Evolutionary conservation across 2,797 vertebrate genomes (phyloP).

Genomic region (Sebastes oblongus): DNA sequence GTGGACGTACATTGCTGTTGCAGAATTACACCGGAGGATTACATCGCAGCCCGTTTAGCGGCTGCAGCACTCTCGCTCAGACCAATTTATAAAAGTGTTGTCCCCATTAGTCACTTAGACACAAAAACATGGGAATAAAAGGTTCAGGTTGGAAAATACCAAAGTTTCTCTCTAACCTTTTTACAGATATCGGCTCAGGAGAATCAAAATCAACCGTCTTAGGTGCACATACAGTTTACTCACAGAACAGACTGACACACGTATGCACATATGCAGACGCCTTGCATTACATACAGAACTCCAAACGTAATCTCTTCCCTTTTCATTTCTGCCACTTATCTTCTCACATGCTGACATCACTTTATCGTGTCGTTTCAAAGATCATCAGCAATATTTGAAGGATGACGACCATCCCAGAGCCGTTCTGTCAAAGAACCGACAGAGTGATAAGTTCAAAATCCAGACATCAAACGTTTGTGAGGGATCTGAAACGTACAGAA

Average conservation of each 20-base stretch:
- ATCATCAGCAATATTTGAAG: constrained; percentile 41
- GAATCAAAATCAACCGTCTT: background rate
- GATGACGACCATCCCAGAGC: constrained; percentile 7
- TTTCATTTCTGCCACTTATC: constrained; percentile 6
- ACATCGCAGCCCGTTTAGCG: background rate
- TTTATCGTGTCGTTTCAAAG: constrained; percentile 23
- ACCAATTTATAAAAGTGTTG: background rate
- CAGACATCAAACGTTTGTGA: constrained; percentile 23
- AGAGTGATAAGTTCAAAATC: constrained; percentile 16
- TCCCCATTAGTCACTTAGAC: background rate
- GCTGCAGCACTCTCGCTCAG: background rate
- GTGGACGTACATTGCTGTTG: background rate
- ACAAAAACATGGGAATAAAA: background rate
- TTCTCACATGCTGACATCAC: background rate
- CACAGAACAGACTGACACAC: background rate
- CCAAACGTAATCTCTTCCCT: constrained; percentile 3
- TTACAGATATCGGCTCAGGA: background rate
- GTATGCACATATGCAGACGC: background rate
- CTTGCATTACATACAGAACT: background rate
- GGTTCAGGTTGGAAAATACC: background rate
- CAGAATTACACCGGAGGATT: background rate
- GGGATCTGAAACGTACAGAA: constrained; percentile 18
- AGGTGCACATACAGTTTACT: background rate
- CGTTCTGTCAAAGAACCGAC: constrained; percentile 14
- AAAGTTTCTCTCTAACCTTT: background rate